These are phyloP conservation scores for Zaprionus inermis DNA, from an alignment of 1,140 invertebrate genomes.

Conservation along the genomic window DNA sequence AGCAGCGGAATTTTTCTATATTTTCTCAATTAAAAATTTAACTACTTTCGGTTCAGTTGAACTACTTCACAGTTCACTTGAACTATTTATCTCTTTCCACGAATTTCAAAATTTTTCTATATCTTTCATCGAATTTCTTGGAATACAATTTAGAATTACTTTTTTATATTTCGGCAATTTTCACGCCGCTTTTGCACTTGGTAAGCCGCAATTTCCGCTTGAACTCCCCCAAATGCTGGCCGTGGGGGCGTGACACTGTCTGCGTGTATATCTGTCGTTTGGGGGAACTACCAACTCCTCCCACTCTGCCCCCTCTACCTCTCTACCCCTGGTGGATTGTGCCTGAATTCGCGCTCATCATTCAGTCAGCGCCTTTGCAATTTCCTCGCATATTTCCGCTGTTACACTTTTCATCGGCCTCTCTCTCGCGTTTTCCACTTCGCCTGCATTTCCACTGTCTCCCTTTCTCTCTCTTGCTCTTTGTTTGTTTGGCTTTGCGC, in stretches of 20 bases:
- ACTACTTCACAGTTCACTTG: background rate
- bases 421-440: constrained; percentile 47
- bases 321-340: background rate
- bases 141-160: constrained; percentile 9
- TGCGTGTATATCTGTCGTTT: constrained; percentile 21
- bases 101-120: background rate
- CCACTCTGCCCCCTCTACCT: background rate
- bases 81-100: background rate
- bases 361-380: constrained; percentile 71
- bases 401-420: constrained; percentile 69
- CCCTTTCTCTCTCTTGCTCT: background rate
- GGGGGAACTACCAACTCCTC: too few relatives aligned
- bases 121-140: background rate
- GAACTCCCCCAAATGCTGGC: constrained; percentile 32
- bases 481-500: constrained; percentile 62
- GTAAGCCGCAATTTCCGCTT: constrained; percentile 69
- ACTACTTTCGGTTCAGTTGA: background rate
- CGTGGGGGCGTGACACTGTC: background rate
- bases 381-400: constrained; percentile 80
- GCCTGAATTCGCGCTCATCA: constrained; percentile 20
- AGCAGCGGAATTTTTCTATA: too few relatives aligned
- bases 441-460: constrained; percentile 37
- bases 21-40: too few relatives aligned
- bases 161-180: constrained; percentile 1
- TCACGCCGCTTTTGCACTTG: constrained; percentile 1